phyloP scores from a whole-genome alignment of 2,113 vertebrate species.

The Hemibates koningsi region DNA sequence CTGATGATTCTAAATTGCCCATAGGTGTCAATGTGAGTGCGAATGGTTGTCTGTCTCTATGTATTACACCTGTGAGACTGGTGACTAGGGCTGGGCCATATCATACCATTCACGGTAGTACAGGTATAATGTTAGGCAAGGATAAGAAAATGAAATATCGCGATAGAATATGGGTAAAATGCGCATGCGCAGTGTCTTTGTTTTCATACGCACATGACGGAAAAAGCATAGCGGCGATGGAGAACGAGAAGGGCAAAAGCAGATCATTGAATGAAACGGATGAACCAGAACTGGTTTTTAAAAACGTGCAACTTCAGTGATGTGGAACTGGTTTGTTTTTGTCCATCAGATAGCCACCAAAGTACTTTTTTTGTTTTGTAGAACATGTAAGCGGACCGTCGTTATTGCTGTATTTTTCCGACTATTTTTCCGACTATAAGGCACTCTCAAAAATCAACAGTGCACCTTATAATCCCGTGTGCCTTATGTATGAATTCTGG shows the following conservation, averaged over 20 bases:
- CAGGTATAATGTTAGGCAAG: neutral
- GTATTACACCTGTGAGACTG: neutral
- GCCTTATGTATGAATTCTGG: neutral
- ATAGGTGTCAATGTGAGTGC: neutral
- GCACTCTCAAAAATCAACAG: neutral
- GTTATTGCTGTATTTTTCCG: neutral
- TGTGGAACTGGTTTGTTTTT: neutral
- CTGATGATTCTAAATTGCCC: neutral
- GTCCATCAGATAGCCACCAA: neutral
- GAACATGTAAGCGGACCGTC: neutral
- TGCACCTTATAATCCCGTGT: neutral
- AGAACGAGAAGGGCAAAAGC: neutral
- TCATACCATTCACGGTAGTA: neutral
- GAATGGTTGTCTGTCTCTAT: neutral
- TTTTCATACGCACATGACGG: neutral
- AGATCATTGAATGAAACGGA: neutral
- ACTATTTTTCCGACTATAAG: neutral
- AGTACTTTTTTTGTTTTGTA: neutral
- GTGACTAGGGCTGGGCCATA: neutral
- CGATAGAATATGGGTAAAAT: neutral
- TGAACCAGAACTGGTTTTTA: neutral
- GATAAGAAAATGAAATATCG: neutral
- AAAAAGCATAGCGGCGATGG: neutral
- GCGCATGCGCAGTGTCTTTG: neutral
- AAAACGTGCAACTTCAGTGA: neutral